These are phyloP conservation scores for Cataglyphis cursor DNA, from an alignment of 2,888 invertebrate species.

Conservation along the genomic window DNA sequence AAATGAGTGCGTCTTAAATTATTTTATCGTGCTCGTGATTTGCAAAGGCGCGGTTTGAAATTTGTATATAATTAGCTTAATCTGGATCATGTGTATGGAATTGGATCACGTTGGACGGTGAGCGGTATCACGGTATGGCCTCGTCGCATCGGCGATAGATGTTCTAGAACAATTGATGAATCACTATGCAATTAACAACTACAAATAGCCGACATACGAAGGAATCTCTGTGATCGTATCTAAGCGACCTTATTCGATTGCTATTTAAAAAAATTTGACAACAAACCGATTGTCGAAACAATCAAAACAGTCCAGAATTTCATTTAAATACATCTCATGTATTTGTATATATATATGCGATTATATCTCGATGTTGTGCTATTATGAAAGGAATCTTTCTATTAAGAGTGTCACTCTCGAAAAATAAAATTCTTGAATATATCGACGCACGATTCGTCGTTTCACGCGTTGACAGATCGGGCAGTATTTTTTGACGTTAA, in stretches of 20 bases:
- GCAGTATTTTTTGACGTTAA: not conserved
- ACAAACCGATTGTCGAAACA: not conserved
- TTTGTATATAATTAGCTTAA: constrained; percentile 52
- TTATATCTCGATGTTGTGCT: not conserved
- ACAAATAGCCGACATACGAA: not conserved
- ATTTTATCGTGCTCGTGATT: constrained; percentile 24
- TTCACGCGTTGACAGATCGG: not conserved
- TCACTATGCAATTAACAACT: not conserved
- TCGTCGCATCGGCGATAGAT: constrained; percentile 23
- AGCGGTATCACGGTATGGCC: constrained; percentile 40
- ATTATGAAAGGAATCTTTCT: not conserved
- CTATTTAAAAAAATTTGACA: not conserved
- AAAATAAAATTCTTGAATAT: not conserved
- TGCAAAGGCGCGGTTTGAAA: constrained; percentile 28
- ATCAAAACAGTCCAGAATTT: not conserved
- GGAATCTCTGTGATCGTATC: not conserved
- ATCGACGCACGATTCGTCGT: not conserved
- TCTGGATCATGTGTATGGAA: constrained; percentile 24
- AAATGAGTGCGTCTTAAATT: constrained; percentile 21
- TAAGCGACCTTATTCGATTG: not conserved
- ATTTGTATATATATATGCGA: not conserved
- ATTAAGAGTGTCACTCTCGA: not conserved
- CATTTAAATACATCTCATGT: not conserved
- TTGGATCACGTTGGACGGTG: constrained; percentile 21
- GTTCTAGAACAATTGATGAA: constrained; percentile 13